Evolutionary conservation across 64 coral and sea anemone species (phyloP).

Genomic region (Montipora sp.): DNA sequence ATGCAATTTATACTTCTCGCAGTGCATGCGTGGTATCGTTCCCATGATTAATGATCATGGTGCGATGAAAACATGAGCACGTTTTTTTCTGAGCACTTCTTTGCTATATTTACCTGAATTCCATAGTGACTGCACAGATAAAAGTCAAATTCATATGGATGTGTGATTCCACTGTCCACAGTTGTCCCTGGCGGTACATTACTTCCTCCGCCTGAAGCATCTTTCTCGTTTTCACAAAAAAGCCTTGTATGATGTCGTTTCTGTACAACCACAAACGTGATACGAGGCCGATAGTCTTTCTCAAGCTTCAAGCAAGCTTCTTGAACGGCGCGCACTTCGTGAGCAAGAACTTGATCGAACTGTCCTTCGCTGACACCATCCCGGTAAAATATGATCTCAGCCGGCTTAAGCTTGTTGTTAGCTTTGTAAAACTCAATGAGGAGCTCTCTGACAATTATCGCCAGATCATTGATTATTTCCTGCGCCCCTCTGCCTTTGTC

Average conservation of each 20-base stretch:
- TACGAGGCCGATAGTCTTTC: slow-evolving; percentile 72
- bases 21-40: too few species aligned
- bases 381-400: slow-evolving; percentile 85
- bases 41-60: too few species aligned
- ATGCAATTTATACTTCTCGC: too few species aligned
- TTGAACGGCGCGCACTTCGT: slow-evolving; percentile 88
- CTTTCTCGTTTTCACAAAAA: slow-evolving; percentile 55
- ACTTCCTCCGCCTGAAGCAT: slow-evolving; percentile 49
- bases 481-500: slow-evolving; percentile 5
- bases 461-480: slow-evolving; percentile 82
- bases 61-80: too few species aligned
- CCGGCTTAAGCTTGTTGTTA: slow-evolving; percentile 40
- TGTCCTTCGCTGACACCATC: slow-evolving; percentile 95
- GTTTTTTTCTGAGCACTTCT: too few species aligned
- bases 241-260: slow-evolving; percentile 86
- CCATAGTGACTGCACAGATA: slow-evolving; percentile 95
- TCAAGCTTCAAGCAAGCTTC: slow-evolving; percentile 77
- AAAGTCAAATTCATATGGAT: slow-evolving; percentile 95
- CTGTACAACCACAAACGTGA: slow-evolving; percentile 93
- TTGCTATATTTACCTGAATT: slow-evolving; percentile 66
- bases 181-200: slow-evolving; percentile 93
- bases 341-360: slow-evolving; percentile 83
- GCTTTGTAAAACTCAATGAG: slow-evolving; percentile 74
- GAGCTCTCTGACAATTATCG: slow-evolving; percentile 77
- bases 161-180: slow-evolving; percentile 91